A percentile compares a stretch with the other conserved stretches of the same genome.
These are phyloP conservation scores for Onychostruthus taczanowskii DNA, from an alignment of 2,113 vertebrate species.

Conservation along the genomic window DNA sequence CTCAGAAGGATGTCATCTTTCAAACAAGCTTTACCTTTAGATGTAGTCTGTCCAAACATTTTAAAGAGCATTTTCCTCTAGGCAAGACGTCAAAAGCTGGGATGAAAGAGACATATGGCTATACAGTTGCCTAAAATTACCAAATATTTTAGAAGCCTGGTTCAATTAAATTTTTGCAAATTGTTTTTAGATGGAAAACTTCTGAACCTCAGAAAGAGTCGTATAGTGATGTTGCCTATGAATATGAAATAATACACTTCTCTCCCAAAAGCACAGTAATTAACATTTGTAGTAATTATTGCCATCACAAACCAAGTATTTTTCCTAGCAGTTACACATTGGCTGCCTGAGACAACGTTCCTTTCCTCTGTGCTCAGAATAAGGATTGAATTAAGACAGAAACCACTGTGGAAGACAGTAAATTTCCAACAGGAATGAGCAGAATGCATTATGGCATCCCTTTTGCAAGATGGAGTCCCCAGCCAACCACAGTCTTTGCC, in stretches of 20 bases:
- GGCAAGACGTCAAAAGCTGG: conserved; percentile 49
- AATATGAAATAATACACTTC: background rate
- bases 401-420: background rate
- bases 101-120: conserved; percentile 41
- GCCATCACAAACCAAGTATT: background rate
- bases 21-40: conserved; percentile 61
- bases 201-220: background rate
- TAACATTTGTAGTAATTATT: background rate
- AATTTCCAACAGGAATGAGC: background rate
- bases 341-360: background rate
- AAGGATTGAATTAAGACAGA: background rate
- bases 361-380: background rate
- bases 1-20: conserved; percentile 38
- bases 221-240: background rate
- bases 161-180: conserved; percentile 44
- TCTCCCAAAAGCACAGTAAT: background rate
- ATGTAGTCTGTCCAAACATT: conserved; percentile 58
- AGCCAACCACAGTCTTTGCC: background rate
- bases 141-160: conserved; percentile 50
- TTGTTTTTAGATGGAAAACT: conserved; percentile 33
- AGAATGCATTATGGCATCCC: background rate
- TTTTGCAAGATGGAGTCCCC: background rate
- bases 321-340: background rate
- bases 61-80: conserved; percentile 52
- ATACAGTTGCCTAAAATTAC: conserved; percentile 34